Base-by-base conservation (phyloP, 2,888 invertebrate species). In the Nemotelus nigrinus region DNA sequence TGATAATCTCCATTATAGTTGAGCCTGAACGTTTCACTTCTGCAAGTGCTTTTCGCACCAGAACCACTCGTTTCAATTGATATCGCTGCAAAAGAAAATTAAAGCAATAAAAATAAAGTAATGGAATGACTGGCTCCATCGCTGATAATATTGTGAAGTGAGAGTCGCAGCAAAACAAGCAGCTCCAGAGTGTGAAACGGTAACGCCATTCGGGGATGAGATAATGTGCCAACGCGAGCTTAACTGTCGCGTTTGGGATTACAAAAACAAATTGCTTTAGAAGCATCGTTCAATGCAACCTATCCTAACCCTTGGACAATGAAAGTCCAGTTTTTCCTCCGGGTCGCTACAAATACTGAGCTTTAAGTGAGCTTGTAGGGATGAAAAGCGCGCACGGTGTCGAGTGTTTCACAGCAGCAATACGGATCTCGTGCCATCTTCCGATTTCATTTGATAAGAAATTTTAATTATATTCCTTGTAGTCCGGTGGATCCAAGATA, bases 381-480 rank as follows among this genome's bases (percentile, higher is more conserved):
- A n/a, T 2, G 65, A 47, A 47, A 47, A 8, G 65, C n/a, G 65
- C 10, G 8, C 10, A 6, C 5, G 60, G 63, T 39, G 60, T 44
- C 41, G 47, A n/a, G 63, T 58, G 72, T 25, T 45, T 41, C 45
- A 72, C 58, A 58, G 58, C 41, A 58, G 58, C 72, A 72, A 72
- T 72, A 60, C 63, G 63, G 74, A 60, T 63, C 63, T 74, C 43
- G 50, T 41, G 60, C 74, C 74, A 74, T 63, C 74, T 55, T 74
- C 45, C 60, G 74, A 74, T 74, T 63, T 55, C 48, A 74, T 74
- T 60, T 60, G 74, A 74, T 74, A 74, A 74, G 74, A 74, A 74
- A 74, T 74, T 74, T 74, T 74, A 74, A 74, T 74, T 74, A 74
- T 74, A 48, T 74, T 74, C 63, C 39, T 60, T 60, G 74, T 74